phyloP scores from a whole-genome alignment of 2,797 vertebrate genomes.

The Typhlichthys subterraneus region DNA sequence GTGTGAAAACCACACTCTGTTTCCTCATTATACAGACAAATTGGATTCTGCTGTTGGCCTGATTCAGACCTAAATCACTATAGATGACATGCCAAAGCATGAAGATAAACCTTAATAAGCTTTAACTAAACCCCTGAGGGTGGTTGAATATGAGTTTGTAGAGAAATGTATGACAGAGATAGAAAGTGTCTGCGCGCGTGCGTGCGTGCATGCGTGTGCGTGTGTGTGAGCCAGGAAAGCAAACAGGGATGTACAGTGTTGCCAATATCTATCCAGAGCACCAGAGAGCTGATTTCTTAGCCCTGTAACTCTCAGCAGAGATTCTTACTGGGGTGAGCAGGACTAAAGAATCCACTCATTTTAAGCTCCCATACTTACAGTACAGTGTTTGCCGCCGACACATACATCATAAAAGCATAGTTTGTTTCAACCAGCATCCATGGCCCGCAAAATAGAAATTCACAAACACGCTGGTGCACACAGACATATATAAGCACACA shows the following conservation, averaged over 20 bases:
- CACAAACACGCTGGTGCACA: too few species aligned
- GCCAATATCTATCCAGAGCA: conserved; percentile 1
- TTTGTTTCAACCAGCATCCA: too few species aligned
- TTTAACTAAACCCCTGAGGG: conserved; percentile 44
- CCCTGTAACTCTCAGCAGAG: too few species aligned
- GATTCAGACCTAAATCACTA: conserved; percentile 36
- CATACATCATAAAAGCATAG: too few species aligned
- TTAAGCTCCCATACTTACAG: too few species aligned
- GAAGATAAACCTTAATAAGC: conserved; percentile 56
- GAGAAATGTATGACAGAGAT: conserved; percentile 15
- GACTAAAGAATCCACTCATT: too few species aligned
- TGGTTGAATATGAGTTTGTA: conserved; percentile 4
- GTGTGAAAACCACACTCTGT: conserved; percentile 10
- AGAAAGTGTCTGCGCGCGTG: conserved; percentile 17
- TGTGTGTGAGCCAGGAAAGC: not conserved
- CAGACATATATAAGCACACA: too few species aligned
- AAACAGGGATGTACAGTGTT: conserved; percentile 22
- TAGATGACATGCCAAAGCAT: conserved; percentile 32
- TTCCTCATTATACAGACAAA: conserved; percentile 49
- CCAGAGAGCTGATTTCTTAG: conserved; percentile 51
- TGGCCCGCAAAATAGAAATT: too few species aligned
- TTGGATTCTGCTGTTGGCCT: conserved; percentile 36
- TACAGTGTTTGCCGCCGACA: too few species aligned
- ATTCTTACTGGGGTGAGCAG: too few species aligned
- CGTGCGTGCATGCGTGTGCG: not conserved